Percentiles rank a stretch among this genome's conserved stretches.
Evolutionary conservation across 2,797 vertebrate species (phyloP).

Genomic region (Onychomys arenicola): DNA sequence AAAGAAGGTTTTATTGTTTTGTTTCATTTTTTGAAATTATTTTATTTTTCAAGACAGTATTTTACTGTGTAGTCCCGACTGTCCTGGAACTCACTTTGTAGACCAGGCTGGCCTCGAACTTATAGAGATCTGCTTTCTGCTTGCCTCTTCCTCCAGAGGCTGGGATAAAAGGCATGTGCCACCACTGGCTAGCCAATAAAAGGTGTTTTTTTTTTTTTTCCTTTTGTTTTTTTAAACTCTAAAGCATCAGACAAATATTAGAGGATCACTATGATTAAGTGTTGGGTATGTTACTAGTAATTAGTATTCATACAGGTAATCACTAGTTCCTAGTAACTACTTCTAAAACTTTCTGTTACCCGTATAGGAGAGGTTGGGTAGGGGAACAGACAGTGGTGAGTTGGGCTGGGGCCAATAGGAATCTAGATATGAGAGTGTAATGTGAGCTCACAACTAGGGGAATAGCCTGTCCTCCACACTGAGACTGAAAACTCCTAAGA

Average conservation of each 20-base stretch:
- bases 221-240: not conserved
- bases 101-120: not conserved
- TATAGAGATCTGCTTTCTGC: too few species aligned
- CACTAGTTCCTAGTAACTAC: conserved; percentile 12
- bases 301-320: conserved; percentile 8
- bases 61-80: not conserved
- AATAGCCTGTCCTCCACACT: not conserved
- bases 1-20: not conserved
- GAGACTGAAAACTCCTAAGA: conserved; percentile 22
- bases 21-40: not conserved
- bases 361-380: not conserved
- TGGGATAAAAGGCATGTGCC: not conserved
- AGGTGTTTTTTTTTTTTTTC: not conserved
- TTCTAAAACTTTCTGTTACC: conserved; percentile 17
- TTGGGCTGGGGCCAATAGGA: not conserved
- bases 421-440: not conserved
- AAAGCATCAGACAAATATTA: conserved; percentile 22
- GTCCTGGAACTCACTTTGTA: not conserved
- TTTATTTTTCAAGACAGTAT: not conserved
- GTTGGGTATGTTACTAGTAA: not conserved
- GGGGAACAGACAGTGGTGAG: not conserved
- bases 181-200: not conserved
- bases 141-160: not conserved
- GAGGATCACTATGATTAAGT: conserved; percentile 42
- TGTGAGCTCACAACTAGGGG: not conserved